Conservation (phyloP, 2,113 vertebrate genomes). For the Macheiramphus alcinus region DNA sequence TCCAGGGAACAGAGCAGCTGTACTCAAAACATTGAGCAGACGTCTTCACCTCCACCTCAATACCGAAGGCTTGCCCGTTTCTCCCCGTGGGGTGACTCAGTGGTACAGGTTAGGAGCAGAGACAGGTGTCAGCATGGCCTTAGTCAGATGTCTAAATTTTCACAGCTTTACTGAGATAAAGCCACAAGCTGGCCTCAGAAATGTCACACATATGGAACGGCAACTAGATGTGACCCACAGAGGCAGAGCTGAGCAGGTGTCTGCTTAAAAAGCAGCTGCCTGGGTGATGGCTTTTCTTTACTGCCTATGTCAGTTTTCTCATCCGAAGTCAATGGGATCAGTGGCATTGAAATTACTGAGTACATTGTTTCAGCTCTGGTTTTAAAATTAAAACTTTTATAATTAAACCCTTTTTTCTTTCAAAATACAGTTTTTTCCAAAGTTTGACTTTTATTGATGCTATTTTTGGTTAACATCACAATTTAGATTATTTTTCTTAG, state of each 20-base stretch:
- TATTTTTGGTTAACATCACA: not conserved
- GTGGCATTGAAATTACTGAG: not conserved
- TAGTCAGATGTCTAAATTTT: not conserved
- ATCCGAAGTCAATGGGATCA: not conserved
- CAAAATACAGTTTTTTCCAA: not conserved
- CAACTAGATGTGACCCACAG: slow-evolving; percentile 12
- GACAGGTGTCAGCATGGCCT: slow-evolving; percentile 25
- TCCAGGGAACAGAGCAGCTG: slow-evolving; percentile 16
- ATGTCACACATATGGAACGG: slow-evolving; percentile 41
- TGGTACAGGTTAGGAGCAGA: not conserved
- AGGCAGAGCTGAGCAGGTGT: slow-evolving; percentile 9
- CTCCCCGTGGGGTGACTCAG: not conserved
- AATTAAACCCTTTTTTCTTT: not conserved
- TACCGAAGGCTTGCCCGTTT: not conserved
- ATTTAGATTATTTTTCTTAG: slow-evolving; percentile 48
- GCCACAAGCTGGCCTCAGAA: slow-evolving; percentile 13
- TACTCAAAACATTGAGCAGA: slow-evolving; percentile 26
- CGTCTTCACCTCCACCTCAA: not conserved
- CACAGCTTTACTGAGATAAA: slow-evolving; percentile 15
- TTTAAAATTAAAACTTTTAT: not conserved
- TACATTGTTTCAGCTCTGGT: not conserved
- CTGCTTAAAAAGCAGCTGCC: slow-evolving; percentile 14
- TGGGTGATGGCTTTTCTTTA: not conserved
- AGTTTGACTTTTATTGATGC: not conserved
- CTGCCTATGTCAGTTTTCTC: not conserved